Evolutionary conservation across 2,888 invertebrate species (phyloP).

Genomic region (Ichneumoninae sp.): DNA sequence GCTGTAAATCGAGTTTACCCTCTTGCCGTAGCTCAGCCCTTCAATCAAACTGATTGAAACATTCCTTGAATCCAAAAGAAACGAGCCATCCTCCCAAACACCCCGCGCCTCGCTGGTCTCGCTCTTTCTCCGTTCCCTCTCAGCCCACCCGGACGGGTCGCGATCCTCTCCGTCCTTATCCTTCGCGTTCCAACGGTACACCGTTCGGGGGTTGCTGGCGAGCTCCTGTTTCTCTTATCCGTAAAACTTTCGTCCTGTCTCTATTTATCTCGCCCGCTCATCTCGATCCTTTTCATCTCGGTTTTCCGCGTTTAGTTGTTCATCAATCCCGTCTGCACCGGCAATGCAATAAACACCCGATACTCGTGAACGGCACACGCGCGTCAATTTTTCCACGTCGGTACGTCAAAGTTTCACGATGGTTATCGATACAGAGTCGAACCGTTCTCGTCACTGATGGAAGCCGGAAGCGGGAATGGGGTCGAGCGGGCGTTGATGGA

Average conservation of each 20-base stretch:
- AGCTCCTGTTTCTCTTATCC: slow-evolving; percentile 36
- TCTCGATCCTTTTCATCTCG: slow-evolving; percentile 44
- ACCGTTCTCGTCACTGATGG: not conserved
- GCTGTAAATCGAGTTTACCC: slow-evolving; percentile 85
- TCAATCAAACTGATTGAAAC: slow-evolving; percentile 85
- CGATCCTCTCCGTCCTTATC: slow-evolving; percentile 54
- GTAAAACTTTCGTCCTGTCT: slow-evolving; percentile 56
- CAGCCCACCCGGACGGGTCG: slow-evolving; percentile 36
- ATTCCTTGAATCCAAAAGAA: slow-evolving; percentile 85
- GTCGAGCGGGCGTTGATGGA: not conserved
- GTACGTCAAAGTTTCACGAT: not conserved
- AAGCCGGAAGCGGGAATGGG: not conserved
- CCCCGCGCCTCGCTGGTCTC: slow-evolving; percentile 51
- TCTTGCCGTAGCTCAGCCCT: slow-evolving; percentile 84
- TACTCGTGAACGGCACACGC: not conserved
- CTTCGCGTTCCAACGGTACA: slow-evolving; percentile 51
- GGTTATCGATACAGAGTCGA: not conserved
- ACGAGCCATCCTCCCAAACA: slow-evolving; percentile 79
- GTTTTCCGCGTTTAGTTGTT: slow-evolving; percentile 28
- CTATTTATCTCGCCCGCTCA: slow-evolving; percentile 40
- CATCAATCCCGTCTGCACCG: slow-evolving; percentile 18
- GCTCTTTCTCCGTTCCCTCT: slow-evolving; percentile 63
- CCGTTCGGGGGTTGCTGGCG: slow-evolving; percentile 15
- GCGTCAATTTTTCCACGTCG: slow-evolving; percentile 6
- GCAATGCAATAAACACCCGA: slow-evolving; percentile 30